Evolutionary conservation across 2,113 vertebrate species (phyloP).

Genomic region (Lichenostomus cassidix): DNA sequence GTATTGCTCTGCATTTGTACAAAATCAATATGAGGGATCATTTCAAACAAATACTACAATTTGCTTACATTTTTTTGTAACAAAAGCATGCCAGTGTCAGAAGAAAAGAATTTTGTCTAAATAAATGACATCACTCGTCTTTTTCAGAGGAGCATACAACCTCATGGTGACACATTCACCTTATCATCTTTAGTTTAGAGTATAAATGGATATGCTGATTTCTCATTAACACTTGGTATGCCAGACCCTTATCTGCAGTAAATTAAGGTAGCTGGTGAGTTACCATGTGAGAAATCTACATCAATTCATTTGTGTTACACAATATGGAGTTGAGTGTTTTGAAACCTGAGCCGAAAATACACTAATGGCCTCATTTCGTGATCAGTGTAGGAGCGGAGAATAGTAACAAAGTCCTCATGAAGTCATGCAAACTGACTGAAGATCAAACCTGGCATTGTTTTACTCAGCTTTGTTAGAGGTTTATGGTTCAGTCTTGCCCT

Average conservation of each 20-base stretch:
- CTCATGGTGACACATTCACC: not conserved
- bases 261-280: not conserved
- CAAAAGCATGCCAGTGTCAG: not conserved
- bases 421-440: not conserved
- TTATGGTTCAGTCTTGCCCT: not conserved
- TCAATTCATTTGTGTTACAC: not conserved
- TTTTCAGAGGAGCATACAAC: not conserved
- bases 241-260: not conserved
- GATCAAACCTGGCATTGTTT: not conserved
- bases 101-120: not conserved
- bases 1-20: not conserved
- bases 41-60: not conserved
- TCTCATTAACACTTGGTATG: not conserved
- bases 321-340: not conserved
- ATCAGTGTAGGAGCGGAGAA: not conserved
- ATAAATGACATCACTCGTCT: not conserved
- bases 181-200: not conserved
- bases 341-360: not conserved
- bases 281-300: not conserved
- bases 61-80: not conserved
- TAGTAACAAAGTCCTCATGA: not conserved
- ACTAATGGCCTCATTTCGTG: not conserved
- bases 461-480: not conserved
- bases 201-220: not conserved
- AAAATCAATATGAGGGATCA: not conserved